Evolutionary conservation across 2,888 invertebrate species (phyloP).

Genomic region (Hydriomena furcata): DNA sequence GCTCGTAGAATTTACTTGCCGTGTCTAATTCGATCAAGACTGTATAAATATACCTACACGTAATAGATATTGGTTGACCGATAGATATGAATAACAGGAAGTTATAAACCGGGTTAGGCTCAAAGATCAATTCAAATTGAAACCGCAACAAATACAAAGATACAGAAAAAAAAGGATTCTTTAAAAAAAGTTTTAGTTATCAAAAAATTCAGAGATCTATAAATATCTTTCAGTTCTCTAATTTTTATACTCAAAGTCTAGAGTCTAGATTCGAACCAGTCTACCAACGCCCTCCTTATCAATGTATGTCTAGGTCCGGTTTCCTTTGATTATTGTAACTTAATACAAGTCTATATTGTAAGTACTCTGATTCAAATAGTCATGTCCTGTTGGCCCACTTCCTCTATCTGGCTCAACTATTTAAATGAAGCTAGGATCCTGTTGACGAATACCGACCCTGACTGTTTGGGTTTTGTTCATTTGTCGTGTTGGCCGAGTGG

Average conservation of each 20-base stretch:
- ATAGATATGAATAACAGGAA: neutral
- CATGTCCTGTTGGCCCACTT: conserved; percentile 42
- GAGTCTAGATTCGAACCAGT: no score
- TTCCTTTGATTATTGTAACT: conserved; percentile 8
- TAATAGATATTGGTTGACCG: no score
- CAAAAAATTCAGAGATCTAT: no score
- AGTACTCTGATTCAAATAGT: conserved; percentile 23
- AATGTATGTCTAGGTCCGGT: conserved; percentile 17
- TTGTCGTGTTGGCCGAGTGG: no score
- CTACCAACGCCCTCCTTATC: conserved; percentile 6
- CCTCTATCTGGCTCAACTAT: conserved; percentile 37
- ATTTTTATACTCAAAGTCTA: no score
- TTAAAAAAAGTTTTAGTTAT: no score
- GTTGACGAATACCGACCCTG: conserved; percentile 19
- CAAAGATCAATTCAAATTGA: neutral
- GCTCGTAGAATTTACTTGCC: no score
- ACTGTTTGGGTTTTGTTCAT: neutral
- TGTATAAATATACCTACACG: neutral
- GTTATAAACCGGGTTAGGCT: neutral
- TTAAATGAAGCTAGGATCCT: conserved; percentile 15
- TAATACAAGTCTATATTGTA: conserved; percentile 9
- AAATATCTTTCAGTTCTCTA: no score
- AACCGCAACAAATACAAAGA: no score
- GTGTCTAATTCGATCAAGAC: no score
- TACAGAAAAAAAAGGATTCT: no score